phyloP scores from a whole-genome alignment of 2,113 vertebrate species.

The Scolopax mira region DNA sequence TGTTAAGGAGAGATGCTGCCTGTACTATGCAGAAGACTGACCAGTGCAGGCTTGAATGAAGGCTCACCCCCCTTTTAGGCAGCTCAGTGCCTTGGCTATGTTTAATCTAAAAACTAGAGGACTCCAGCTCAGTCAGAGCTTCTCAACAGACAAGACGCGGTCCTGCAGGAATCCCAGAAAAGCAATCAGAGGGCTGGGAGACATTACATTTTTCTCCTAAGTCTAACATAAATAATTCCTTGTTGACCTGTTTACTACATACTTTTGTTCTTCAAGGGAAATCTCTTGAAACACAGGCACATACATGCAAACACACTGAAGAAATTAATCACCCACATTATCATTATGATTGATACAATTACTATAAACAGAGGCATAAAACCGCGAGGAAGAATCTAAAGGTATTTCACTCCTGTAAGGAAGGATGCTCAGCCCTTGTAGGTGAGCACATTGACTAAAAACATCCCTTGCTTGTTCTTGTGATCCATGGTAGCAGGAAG shows the following conservation, averaged over 20 bases:
- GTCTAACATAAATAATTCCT: background rate
- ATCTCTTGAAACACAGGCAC: background rate
- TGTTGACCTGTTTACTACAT: background rate
- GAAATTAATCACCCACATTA: background rate
- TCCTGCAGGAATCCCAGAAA: background rate
- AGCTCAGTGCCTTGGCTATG: background rate
- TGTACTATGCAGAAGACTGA: no score
- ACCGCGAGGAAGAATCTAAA: background rate
- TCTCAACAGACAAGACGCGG: background rate
- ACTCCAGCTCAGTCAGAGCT: background rate
- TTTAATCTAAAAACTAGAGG: background rate
- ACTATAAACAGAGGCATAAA: background rate
- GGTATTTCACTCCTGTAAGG: background rate
- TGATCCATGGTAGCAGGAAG: background rate
- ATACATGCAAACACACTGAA: background rate
- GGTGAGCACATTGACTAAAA: background rate
- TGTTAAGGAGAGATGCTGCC: background rate
- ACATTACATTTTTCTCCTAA: background rate
- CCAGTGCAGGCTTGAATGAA: accelerated
- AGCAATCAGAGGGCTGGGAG: background rate
- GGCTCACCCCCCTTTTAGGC: background rate
- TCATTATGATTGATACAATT: background rate
- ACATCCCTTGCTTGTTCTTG: background rate
- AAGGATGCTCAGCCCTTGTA: background rate
- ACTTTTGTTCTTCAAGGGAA: background rate